Conservation (phyloP, 2,888 invertebrate genomes). For the Bellardia pandia region DNA sequence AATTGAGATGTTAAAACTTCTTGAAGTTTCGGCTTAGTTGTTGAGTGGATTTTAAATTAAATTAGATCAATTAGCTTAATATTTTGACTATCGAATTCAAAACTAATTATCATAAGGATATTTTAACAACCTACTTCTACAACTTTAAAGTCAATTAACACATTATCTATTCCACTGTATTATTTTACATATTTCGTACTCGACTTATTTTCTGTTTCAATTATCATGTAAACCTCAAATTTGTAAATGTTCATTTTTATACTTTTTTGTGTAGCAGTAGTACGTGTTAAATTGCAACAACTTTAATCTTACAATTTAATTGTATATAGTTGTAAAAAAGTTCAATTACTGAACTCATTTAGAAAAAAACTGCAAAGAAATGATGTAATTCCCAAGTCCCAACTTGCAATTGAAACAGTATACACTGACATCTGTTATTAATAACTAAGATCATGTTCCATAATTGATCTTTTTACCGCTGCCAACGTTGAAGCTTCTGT, state of each 20-base stretch:
- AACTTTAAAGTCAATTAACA: too few relatives aligned
- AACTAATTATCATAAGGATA: too few relatives aligned
- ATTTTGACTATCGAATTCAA: too few relatives aligned
- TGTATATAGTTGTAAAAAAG: slow-evolving; percentile 39
- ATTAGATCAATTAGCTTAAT: too few relatives aligned
- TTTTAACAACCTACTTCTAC: too few relatives aligned
- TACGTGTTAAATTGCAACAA: slow-evolving; percentile 33
- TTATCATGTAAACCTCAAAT: slow-evolving; percentile 46
- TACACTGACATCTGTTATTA: slow-evolving; percentile 37
- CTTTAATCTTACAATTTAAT: slow-evolving; percentile 1
- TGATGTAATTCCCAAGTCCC: slow-evolving; percentile 52
- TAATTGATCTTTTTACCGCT: slow-evolving; percentile 5
- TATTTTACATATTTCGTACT: background rate
- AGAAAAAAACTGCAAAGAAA: background rate
- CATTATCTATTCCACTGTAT: too few relatives aligned
- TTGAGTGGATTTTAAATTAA: too few relatives aligned
- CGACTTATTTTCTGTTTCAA: background rate
- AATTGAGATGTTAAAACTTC: too few relatives aligned
- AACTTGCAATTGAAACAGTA: slow-evolving; percentile 43
- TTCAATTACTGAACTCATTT: slow-evolving; percentile 50
- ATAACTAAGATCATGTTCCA: slow-evolving; percentile 53
- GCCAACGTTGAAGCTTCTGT: slow-evolving; percentile 26
- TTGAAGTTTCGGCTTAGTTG: too few relatives aligned
- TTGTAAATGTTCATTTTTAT: slow-evolving; percentile 28
- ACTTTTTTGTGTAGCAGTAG: background rate